phyloP scores from a whole-genome alignment of 2,888 invertebrate genomes.

The Pardosa pseudoannulata region DNA sequence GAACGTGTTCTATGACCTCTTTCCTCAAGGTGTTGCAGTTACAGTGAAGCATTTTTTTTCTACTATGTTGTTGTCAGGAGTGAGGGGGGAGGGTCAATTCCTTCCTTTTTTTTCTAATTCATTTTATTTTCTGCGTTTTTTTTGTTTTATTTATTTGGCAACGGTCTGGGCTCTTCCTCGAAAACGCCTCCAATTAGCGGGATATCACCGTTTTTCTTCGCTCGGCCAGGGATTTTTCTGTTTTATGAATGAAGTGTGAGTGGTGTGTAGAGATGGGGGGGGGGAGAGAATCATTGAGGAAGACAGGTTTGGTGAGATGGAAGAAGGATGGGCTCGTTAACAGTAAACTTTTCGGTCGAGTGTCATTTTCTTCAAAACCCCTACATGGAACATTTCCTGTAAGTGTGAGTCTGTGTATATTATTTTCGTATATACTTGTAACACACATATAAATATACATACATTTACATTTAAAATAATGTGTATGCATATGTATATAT shows the following conservation, averaged over 20 bases:
- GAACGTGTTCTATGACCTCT: slow-evolving; percentile 64
- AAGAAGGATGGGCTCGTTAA: background rate
- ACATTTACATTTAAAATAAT: no score
- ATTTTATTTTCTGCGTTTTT: no score
- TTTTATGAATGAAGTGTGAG: slow-evolving; percentile 48
- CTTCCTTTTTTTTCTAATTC: background rate
- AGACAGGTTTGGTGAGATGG: background rate
- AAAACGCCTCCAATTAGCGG: slow-evolving; percentile 58
- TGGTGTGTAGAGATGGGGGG: background rate
- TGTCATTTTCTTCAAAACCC: background rate
- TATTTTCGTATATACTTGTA: no score
- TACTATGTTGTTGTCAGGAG: slow-evolving; percentile 15
- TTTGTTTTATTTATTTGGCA: slow-evolving; percentile 25
- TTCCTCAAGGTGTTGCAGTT: slow-evolving; percentile 36
- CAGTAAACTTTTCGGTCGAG: background rate
- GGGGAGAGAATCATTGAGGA: no score
- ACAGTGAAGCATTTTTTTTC: no score
- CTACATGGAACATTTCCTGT: no score
- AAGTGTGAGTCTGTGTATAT: no score
- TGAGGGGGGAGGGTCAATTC: background rate
- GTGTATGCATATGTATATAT: no score
- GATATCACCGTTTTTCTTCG: slow-evolving; percentile 44
- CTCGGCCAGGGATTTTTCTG: background rate
- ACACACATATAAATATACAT: no score
- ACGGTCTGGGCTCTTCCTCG: slow-evolving; percentile 5